Percentiles rank a stretch among this genome's conserved stretches.
phyloP scores from a whole-genome alignment of 1,140 invertebrate genomes.

The Bombus superbus region DNA sequence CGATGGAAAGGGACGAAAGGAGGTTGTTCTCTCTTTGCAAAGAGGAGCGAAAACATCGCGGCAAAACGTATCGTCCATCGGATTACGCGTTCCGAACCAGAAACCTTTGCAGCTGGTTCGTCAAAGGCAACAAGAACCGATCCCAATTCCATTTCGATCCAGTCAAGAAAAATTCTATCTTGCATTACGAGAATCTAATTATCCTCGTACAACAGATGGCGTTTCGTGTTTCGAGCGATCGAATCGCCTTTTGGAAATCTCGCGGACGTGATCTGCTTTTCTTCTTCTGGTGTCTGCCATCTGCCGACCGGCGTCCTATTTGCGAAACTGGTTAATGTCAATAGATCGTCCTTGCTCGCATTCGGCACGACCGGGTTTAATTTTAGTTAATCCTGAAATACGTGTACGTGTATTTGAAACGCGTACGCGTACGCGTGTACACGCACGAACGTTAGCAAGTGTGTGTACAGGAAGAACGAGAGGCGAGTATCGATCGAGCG shows the following conservation, averaged over 20 bases:
- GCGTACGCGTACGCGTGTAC: no score
- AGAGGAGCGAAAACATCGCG: no score
- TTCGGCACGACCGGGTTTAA: slow-evolving; percentile 24
- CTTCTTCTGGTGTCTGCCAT: neutral
- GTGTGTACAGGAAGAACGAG: neutral
- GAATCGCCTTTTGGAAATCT: slow-evolving; percentile 23
- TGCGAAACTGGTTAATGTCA: slow-evolving; percentile 50
- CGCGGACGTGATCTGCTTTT: slow-evolving; percentile 15
- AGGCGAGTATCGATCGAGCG: slow-evolving; percentile 38
- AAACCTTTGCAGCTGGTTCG: neutral
- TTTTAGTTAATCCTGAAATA: slow-evolving; percentile 43
- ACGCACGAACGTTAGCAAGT: neutral
- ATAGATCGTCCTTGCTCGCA: slow-evolving; percentile 29
- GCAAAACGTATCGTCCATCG: neutral
- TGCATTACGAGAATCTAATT: slow-evolving; percentile 39
- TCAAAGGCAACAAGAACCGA: neutral
- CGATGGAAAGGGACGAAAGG: no score
- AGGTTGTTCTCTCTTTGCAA: no score
- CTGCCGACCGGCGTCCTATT: slow-evolving; percentile 33
- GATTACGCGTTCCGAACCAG: neutral
- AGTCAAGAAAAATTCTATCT: slow-evolving; percentile 1
- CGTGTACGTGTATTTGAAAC: neutral
- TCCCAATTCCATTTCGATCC: neutral
- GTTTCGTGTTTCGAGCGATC: slow-evolving; percentile 32
- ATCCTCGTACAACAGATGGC: slow-evolving; percentile 26